Evolutionary conservation across 2,113 vertebrate species (phyloP), one percentile per base, ranked within the genome.

Genomic region (Aphyosemion australe): DNA sequence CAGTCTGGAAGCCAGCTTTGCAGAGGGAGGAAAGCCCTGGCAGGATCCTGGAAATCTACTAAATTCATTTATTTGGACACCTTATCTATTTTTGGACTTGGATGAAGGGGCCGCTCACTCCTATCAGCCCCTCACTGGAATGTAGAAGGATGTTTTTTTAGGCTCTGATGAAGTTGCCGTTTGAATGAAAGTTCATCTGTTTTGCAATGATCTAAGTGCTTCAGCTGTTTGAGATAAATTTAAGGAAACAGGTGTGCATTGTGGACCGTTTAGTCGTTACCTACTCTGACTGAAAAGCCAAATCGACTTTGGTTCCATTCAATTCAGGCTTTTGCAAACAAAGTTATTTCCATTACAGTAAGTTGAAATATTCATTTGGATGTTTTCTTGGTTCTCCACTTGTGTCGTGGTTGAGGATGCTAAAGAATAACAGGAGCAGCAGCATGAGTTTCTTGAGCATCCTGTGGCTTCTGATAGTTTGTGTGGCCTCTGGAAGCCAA

Each of bases 401-500:
- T 18, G 72, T 66, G 50, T 72, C 15, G 81, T 46, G 60, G 58
- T 26, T 66, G 82, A 82, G 69, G 72, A 87, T 83, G 72, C 60
- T 83, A 68, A 68, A 74, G 61, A 67, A 42, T 8, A 78, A 64
- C 52, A 72, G 74, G 9, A 65, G 83, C 63, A 58, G 78, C 57
- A 84, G 65, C 61, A 75, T 87, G 77, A 54, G 71, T 71, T 64
- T 83, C 65, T 56, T 78, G 56, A 80, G 82, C 59, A 18, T 79
- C 16, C 54, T 87, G 41, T 84, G 82, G 80, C 74, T 91, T 52
- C 72, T 90, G 70, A 47, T 20, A 6, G 45, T 84, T 37, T 87
- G 79, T 75, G 58, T 84, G 80, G 72, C 80, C 55, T 72, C 86
- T 67, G 76, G 56, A 49, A 63, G 72, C 53, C 72, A 0, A 42